Base-by-base conservation (phyloP, 2,888 invertebrate genomes). In the Leptura quadrifasciata region DNA sequence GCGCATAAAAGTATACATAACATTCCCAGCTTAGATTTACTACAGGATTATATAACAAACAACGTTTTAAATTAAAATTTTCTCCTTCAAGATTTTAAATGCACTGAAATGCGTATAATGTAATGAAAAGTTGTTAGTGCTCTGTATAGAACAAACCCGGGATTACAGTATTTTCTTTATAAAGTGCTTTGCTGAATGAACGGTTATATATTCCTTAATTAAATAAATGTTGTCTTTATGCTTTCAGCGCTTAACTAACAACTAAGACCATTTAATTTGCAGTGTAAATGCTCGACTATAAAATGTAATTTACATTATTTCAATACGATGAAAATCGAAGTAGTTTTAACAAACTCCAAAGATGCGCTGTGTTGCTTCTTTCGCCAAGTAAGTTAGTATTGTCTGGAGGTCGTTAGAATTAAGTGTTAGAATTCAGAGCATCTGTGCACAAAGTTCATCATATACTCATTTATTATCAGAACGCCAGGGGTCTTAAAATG, bases 21-120 rank as follows among this genome's bases (percentile, higher is more conserved):
- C 17, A 61, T 61, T n/a, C 24, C 2, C 54, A 8, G 60, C 60
- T 27, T 27, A 67, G 52, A 54, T 27, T 52, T 54, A 54, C 52
- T n/a, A 24, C 24, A 2, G 27, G 54, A 47, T 67, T 67, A 67
- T 24, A 24, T 67, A 67, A n/a, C 65, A 52, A 54, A 47, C 20
- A 39, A 24, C 27, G 31, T 61, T 67, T 52, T 21, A 67, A n/a
- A 52, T 47, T 67, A 67, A 52, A 54, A 54, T 52, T n/a, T 47
- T 47, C 47, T 47, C 60, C 54, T 21, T 52, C 5, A 17, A 24
- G 54, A 18, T 54, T 52, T 52, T n/a, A 24, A 35, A 67, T 54
- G 65, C 47, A 52, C n/a, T 52, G 39, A 67, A 67, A 67, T 60
- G 27, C 24, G 27, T 67, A 67, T 67, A 67, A 67, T 17, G 65